Evolutionary conservation across 2,888 invertebrate genomes (phyloP).

Genomic region (Clunio marinus): DNA sequence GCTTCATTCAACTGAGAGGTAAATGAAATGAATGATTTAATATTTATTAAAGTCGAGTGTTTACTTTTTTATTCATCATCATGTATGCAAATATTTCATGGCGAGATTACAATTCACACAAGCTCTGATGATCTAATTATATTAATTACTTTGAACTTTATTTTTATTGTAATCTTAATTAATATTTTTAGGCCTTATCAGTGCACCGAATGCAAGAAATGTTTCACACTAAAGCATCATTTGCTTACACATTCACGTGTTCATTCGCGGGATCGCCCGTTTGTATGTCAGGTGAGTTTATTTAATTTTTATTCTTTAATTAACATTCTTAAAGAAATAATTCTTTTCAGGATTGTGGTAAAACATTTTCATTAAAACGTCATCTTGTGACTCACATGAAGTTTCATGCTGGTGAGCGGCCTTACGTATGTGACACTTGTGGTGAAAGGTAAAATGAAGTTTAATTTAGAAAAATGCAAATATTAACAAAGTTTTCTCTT

Average conservation of each 20-base stretch:
- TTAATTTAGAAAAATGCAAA: neutral
- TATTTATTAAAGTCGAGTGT: no score
- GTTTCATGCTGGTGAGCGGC: constrained; percentile 80
- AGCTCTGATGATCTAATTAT: no score
- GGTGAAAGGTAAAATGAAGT: constrained; percentile 58
- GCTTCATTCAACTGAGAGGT: constrained; percentile 68
- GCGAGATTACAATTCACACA: no score
- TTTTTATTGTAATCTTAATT: neutral
- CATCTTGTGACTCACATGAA: constrained; percentile 81
- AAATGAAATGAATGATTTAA: no score
- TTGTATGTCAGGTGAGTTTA: constrained; percentile 59
- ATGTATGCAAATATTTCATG: no score
- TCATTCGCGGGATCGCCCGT: constrained; percentile 75
- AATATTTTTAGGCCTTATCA: constrained; percentile 69
- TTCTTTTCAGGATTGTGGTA: constrained; percentile 66
- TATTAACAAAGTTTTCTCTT: no score
- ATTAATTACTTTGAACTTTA: no score
- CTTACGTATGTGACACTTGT: constrained; percentile 83
- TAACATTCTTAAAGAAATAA: neutral
- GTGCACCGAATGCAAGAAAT: constrained; percentile 80
- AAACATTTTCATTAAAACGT: constrained; percentile 74
- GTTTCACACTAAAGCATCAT: constrained; percentile 80
- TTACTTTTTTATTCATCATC: no score
- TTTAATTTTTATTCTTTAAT: neutral
- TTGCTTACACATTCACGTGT: constrained; percentile 74